Evolutionary conservation across 2,113 vertebrate genomes (phyloP), one percentile per base, ranked within the genome.

Genomic region (Proterorhinus semilunaris): DNA sequence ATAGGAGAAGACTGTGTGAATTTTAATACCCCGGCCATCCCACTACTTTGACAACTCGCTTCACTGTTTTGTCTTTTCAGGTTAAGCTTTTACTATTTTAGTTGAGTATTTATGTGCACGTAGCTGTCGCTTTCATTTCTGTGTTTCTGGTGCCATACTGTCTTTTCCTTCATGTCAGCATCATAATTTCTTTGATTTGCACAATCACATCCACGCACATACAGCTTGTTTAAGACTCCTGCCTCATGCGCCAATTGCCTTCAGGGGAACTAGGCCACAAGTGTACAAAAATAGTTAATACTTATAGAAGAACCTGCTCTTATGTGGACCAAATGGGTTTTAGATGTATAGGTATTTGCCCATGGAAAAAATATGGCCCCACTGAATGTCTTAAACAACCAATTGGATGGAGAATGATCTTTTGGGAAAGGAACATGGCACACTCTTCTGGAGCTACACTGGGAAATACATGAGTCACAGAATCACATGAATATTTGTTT

Each of bases 321-420:
- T 27, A 86, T 49, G 78, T 79, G 88, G 88, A 91, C 90, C 88
- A 91, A 90, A 87, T 16, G 1, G 74, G 61, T 81, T 87, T 77
- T 53, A 58, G 64, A 84, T 64, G 50, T 50, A 53, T 63, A 11
- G 62, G 65, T 55, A 55, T 63, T 65, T 62, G 15, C 10, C 2
- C 36, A 11, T 21, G 49, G 57, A 46, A 61, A 64, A 73, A 54
- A 57, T 12, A 50, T 5, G 42, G 55, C 21, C 15, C 44, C 15
- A 63, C 53, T 52, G 44, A 43, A 59, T 52, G 68, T 66, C 52
- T 68, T 63, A 16, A 47, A 47, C 27, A 70, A 69, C 53, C 45
- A 13, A 49, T 48, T 49, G 51, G 72, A 46, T 62, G 51, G 4
- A 16, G 63, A 66, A 57, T 4, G 58, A 66, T n/a, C 50, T 49